phyloP scores from a whole-genome alignment of 1,140 invertebrate genomes.

The Cydia splendana region DNA sequence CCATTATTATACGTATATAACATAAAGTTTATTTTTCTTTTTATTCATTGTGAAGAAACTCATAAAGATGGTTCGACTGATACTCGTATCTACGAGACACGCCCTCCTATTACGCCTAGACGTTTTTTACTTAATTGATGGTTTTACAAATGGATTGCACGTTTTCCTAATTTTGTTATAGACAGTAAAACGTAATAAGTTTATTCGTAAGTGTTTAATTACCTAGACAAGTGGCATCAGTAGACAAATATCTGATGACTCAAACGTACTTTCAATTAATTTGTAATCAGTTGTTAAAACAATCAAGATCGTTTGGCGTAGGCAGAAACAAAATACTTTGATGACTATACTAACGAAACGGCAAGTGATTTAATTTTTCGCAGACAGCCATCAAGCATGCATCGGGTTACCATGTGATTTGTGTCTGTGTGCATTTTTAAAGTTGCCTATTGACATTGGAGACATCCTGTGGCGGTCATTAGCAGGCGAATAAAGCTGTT shows the following conservation, averaged over 20 bases:
- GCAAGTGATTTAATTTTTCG: constrained; percentile 5
- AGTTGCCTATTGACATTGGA: constrained; percentile 23
- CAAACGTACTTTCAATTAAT: neutral
- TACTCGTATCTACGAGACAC: constrained; percentile 20
- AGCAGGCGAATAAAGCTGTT: constrained; percentile 26
- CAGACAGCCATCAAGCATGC: neutral
- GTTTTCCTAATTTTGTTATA: constrained; percentile 20
- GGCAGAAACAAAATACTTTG: constrained; percentile 25
- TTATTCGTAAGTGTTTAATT: neutral
- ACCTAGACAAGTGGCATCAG: neutral
- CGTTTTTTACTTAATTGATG: constrained; percentile 20
- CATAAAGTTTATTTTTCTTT: constrained; percentile 23
- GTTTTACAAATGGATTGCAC: constrained; percentile 25
- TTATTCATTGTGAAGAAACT: neutral
- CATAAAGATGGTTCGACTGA: constrained; percentile 10
- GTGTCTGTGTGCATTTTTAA: constrained; percentile 11
- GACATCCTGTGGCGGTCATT: constrained; percentile 22
- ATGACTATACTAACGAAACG: constrained; percentile 5
- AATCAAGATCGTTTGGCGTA: constrained; percentile 14
- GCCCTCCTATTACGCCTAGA: constrained; percentile 23
- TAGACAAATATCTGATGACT: constrained; percentile 8
- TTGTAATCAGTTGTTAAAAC: constrained; percentile 21
- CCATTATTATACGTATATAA: constrained; percentile 29
- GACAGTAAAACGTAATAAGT: neutral
- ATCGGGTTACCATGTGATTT: constrained; percentile 11